These are phyloP conservation scores for Momotus momota DNA, from an alignment of 2,797 vertebrate species.

Conservation along the genomic window DNA sequence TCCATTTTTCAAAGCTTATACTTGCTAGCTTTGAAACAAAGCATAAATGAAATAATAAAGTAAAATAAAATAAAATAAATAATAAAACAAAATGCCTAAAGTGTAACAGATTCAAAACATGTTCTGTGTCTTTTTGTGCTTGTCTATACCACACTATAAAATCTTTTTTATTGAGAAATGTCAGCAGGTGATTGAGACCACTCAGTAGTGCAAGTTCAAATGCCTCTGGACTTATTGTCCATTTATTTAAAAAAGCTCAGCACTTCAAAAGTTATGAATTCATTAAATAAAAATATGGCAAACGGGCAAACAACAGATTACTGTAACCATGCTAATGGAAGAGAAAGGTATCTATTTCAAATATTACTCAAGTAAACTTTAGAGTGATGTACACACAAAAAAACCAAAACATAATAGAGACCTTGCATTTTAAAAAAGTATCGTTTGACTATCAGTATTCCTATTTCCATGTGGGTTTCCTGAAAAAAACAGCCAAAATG, in stretches of 20 bases:
- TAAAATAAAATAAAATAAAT: neutral
- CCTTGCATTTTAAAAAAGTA: neutral
- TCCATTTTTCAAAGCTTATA: neutral
- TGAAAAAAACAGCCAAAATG: neutral
- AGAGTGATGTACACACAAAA: neutral
- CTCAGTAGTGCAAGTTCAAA: neutral
- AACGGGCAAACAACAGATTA: neutral
- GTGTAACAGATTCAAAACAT: neutral
- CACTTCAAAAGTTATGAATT: neutral
- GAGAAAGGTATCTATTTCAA: neutral
- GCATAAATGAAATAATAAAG: neutral
- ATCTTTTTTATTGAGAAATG: neutral
- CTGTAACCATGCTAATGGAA: neutral
- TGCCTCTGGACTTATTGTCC: neutral
- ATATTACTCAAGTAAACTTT: neutral
- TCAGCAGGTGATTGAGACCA: neutral
- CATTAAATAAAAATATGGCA: neutral
- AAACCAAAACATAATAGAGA: too few relatives aligned
- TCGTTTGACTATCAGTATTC: neutral
- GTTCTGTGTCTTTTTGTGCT: neutral
- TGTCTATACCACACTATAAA: neutral
- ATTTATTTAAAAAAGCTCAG: neutral
- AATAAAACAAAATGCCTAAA: neutral
- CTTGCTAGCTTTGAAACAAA: neutral
- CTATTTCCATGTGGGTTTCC: neutral